Evolutionary conservation across 2,888 invertebrate species (phyloP).

Genomic region (Polietes domitor): DNA sequence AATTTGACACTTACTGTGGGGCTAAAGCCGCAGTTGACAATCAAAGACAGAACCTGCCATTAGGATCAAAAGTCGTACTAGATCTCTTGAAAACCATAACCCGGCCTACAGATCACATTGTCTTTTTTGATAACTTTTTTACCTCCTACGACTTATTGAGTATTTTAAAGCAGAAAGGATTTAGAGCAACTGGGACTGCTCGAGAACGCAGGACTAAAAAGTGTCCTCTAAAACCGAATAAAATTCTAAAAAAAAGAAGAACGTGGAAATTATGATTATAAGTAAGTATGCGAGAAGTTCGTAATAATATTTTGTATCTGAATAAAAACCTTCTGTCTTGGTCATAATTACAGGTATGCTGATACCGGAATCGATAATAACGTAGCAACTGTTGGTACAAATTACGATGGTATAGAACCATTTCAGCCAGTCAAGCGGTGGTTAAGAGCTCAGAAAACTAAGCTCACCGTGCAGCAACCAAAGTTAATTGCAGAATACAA

Average conservation of each 20-base stretch:
- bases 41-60: not conserved
- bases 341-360: not conserved
- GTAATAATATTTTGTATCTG: too few relatives aligned
- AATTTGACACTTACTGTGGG: too few relatives aligned
- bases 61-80: not conserved
- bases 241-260: conserved; percentile 4
- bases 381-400: not conserved
- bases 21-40: conserved; percentile 4
- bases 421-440: not conserved
- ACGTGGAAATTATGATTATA: not conserved
- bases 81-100: conserved; percentile 25
- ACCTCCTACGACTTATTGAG: conserved; percentile 34
- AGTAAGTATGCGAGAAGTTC: not conserved
- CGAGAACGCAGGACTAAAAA: conserved; percentile 10
- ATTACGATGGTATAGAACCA: not conserved
- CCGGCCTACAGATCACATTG: conserved; percentile 22
- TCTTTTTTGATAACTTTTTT: conserved; percentile 35
- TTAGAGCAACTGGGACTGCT: conserved; percentile 34
- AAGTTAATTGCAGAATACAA: not conserved
- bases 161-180: conserved; percentile 29
- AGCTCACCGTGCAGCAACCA: not conserved
- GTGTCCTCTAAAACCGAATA: too few relatives aligned
- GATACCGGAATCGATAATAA: not conserved
- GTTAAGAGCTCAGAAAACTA: not conserved
- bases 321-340: too few relatives aligned